These are phyloP conservation scores for Petrocephalus zakoni DNA, from an alignment of 2,113 vertebrate species.

Conservation along the genomic window DNA sequence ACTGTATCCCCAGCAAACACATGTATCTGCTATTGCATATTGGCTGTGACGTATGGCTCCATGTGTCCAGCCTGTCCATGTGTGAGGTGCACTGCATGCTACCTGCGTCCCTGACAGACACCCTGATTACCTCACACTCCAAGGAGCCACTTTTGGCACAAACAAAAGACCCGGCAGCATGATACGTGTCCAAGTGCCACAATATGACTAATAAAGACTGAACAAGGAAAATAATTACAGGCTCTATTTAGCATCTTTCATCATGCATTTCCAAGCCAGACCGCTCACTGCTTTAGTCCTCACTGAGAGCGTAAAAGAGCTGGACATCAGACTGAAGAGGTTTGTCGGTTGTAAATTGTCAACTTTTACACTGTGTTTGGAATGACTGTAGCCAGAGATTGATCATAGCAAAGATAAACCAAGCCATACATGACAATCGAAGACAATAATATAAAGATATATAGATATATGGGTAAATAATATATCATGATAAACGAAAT, in stretches of 20 bases:
- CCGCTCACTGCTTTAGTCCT: background rate
- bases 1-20: background rate
- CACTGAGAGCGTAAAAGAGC: background rate
- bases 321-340: background rate
- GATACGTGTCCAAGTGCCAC: background rate
- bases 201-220: background rate
- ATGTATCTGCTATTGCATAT: background rate
- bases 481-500: constrained; percentile 9
- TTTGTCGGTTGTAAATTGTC: constrained; percentile 17
- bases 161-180: constrained; percentile 1
- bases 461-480: constrained; percentile 22
- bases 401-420: constrained; percentile 38
- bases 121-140: background rate
- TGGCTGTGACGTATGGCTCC: background rate
- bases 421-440: constrained; percentile 20
- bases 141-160: constrained; percentile 10
- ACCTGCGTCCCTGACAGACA: background rate
- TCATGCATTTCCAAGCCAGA: background rate
- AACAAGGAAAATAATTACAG: background rate
- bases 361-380: background rate
- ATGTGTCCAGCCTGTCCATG: background rate
- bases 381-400: constrained; percentile 26
- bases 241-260: background rate
- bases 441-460: constrained; percentile 25
- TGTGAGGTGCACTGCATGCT: background rate